Evolutionary conservation across 2,888 invertebrate genomes (phyloP), one percentile per base, ranked within the genome.

Genomic region (Xestia sexstrigata): DNA sequence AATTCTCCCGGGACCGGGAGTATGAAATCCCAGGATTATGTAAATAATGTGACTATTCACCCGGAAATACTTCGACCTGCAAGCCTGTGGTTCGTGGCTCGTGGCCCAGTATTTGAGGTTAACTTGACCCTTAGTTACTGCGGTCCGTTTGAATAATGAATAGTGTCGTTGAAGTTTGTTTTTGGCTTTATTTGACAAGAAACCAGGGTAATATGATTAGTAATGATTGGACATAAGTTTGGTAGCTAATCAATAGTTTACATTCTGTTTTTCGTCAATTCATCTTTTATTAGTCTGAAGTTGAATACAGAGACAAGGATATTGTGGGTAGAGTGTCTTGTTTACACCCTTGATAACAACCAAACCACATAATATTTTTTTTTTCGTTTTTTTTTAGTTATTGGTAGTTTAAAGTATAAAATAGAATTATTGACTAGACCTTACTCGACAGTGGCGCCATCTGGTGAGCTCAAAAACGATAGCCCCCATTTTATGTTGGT

Each of bases 31-130:
- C 70, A 55, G 87, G 83, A 83, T 87, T 87, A 87, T 87, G 87
- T 76, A 85, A 87, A 87, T 85, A 80, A 80, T 69, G 77, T 83
- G 78, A 85, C 87, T 87, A 83, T 87, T 85, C 85, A 79, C 75
- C 70, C 72, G 75, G 80, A 80, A 83, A 87, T 80, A 85, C 70
- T 85, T 85, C 71, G 76, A 83, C 78, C 87, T 85, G 74, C 74
- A 74, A 71, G 65, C 65, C 58, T 55, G 65, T 71, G 79, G 72
- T 60, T 84, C 65, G 66, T 70, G 72, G 79, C 70, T 84, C 65
- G 66, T 70, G 72, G 78, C 71, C 76, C 79, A 66, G 60, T 77
- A 73, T 74, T 82, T 70, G 77, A 82, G 68, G 70, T 80, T 67
- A 63, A 70, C 65, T 74, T 77, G 74, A 84, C 84, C 84, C 81